Conservation (phyloP, 2,113 vertebrate species). For the Colinus virginianus region DNA sequence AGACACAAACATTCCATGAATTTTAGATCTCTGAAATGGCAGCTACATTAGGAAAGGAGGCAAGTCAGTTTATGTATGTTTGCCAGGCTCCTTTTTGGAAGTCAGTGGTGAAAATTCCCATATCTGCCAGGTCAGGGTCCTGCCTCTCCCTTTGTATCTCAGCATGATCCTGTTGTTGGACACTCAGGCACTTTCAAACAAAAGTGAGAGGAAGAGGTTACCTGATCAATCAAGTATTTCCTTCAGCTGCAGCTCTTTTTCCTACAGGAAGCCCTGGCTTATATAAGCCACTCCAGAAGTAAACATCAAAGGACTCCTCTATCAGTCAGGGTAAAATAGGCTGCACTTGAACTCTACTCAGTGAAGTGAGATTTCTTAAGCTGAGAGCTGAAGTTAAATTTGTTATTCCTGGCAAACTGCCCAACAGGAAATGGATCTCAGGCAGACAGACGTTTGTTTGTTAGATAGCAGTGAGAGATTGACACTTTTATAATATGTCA, state of each 20-base stretch:
- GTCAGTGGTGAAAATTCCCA: not conserved
- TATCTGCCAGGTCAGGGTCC: not conserved
- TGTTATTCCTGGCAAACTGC: constrained; percentile 81
- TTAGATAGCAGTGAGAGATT: constrained; percentile 66
- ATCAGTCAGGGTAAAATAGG: constrained; percentile 79
- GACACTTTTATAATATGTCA: constrained; percentile 65
- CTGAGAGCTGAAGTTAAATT: constrained; percentile 75
- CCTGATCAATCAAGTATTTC: constrained; percentile 68
- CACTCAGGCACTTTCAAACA: constrained; percentile 55
- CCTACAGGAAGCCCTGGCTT: constrained; percentile 63
- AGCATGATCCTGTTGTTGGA: constrained; percentile 9
- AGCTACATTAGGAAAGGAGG: not conserved
- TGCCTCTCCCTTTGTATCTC: not conserved
- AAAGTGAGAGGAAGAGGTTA: constrained; percentile 48
- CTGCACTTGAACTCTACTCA: constrained; percentile 72
- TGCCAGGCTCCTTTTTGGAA: not conserved
- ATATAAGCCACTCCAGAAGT: constrained; percentile 69
- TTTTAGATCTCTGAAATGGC: not conserved
- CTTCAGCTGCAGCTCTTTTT: constrained; percentile 47
- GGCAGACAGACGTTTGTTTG: constrained; percentile 68
- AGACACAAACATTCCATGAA: not conserved
- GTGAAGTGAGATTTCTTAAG: constrained; percentile 79
- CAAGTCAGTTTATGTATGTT: not conserved
- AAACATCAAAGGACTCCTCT: constrained; percentile 79
- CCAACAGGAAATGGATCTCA: constrained; percentile 74